Percentiles rank a stretch among this genome's conserved stretches.
phyloP scores from a whole-genome alignment of 2,888 invertebrate genomes.

The Caenorhabditis wallacei region DNA sequence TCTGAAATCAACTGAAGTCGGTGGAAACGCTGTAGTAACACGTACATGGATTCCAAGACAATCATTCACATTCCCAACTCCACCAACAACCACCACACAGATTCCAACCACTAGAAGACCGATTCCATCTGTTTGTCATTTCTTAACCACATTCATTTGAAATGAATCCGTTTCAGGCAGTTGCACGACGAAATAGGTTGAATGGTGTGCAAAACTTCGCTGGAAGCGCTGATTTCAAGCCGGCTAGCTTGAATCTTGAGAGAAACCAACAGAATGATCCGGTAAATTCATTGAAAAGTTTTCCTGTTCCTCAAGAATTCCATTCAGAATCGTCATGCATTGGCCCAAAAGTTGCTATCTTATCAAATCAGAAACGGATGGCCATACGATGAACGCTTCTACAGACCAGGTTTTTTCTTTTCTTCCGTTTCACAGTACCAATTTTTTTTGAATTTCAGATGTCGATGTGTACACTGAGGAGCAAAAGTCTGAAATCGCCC shows the following conservation, averaged over 20 bases:
- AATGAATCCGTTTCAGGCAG: conserved; percentile 19
- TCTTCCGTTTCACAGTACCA: background rate
- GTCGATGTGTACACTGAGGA: conserved; percentile 64
- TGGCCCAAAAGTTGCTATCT: conserved; percentile 77
- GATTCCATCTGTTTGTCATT: conserved; percentile 30
- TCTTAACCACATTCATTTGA: background rate
- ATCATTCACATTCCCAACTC: conserved; percentile 44
- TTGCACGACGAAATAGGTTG: conserved; percentile 35
- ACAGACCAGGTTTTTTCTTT: conserved; percentile 72
- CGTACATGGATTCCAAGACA: conserved; percentile 57
- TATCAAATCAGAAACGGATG: conserved; percentile 81
- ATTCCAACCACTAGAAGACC: conserved; percentile 38
- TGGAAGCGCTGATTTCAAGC: conserved; percentile 51
- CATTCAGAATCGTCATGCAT: conserved; percentile 66
- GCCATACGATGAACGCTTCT: conserved; percentile 82
- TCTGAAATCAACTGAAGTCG: conserved; percentile 55
- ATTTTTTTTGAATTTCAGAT: conserved; percentile 41
- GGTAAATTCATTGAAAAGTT: conserved; percentile 3
- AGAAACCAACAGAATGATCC: conserved; percentile 38
- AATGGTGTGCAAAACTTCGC: conserved; percentile 53
- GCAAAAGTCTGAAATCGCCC: conserved; percentile 62
- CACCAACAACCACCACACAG: conserved; percentile 37
- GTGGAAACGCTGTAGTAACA: conserved; percentile 45
- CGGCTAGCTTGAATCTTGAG: conserved; percentile 43
- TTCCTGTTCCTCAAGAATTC: background rate